Base-by-base conservation (phyloP, 2,888 invertebrate species). In the Aphodius granarius region DNA sequence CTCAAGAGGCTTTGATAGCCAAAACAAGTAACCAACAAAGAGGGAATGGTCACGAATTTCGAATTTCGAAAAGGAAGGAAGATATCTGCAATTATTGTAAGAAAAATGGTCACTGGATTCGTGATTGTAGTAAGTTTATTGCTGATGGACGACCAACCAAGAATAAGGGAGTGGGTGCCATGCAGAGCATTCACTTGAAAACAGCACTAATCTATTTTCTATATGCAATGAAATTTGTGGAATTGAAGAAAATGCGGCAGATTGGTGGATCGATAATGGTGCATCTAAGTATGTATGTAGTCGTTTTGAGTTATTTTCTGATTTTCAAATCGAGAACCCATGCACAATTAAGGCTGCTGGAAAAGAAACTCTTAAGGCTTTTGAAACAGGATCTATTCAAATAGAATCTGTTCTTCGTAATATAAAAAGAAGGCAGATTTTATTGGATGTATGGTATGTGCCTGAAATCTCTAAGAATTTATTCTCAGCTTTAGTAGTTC, bases 261-360 rank as follows among this genome's bases (percentile, higher is more conserved):
- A 77, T 15, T 84, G 83, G 83, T 84, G 81, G 81, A 80, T 84
- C 5, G 84, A 84, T 73, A 84, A 83, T 72, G 84, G 82, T 20
- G 83, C 82, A 17, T 83, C 83, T 17, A 83, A 78, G 9, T 83
- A 84, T 73, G 80, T 84, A 23, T 80, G 81, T 3, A 80, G 80
- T 74, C 73, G 80, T 80, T 43, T 13, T 3, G 43, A 43, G 9
- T 13, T 43, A 13, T 43, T 43, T 43, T 43, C 13, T 43, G 6
- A 43, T 9, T 43, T 9, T 43, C 9, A 43, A 43, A 13, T 43
- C 72, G 43, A 74, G 43, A 43, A 43, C 13, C 43, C 43, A 43
- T 43, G 43, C 43, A 43, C 9, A 5, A 78, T 81, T 0, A 79
- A 78, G 72, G 79, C 80, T 66, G 80, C 81, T 70, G 76, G 79